phyloP scores from a whole-genome alignment of 2,113 vertebrate genomes.

The Ctenomys sociabilis region DNA sequence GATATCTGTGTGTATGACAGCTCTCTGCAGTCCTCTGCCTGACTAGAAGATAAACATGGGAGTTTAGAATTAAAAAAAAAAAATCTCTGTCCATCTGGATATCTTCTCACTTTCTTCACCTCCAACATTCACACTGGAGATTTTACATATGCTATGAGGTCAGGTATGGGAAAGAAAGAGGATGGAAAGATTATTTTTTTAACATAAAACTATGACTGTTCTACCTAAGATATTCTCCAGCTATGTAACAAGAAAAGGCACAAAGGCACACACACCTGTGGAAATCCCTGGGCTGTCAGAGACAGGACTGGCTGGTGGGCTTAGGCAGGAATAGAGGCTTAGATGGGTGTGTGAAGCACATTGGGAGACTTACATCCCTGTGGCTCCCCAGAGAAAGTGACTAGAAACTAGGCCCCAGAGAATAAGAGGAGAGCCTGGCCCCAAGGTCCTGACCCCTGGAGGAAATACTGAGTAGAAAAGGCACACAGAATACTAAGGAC shows the following conservation, averaged over 20 bases:
- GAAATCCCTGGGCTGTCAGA: not conserved
- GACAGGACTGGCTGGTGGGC: not conserved
- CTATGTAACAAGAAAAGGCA: constrained; percentile 42
- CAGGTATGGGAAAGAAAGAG: not conserved
- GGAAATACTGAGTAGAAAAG: not conserved
- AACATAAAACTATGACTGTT: constrained; percentile 45
- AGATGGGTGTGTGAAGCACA: not conserved
- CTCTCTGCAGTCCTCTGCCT: not conserved
- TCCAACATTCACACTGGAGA: constrained; percentile 9
- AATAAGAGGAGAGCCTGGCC: not conserved
- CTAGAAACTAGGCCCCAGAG: not conserved
- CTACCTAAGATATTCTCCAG: not conserved
- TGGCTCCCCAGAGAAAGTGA: not conserved
- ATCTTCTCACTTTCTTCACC: constrained; percentile 17
- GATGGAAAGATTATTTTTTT: not conserved
- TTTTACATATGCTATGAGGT: not conserved
- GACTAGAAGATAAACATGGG: constrained; percentile 36
- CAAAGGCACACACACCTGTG: not conserved
- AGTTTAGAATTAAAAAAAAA: constrained; percentile 43
- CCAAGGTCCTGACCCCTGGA: not conserved
- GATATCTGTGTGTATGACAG: not conserved
- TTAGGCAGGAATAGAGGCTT: not conserved
- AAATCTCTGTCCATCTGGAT: not conserved
- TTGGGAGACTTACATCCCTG: not conserved
- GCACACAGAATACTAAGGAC: not conserved